Base-by-base conservation (phyloP, 2,113 vertebrate species). In the Panthera uncia region DNA sequence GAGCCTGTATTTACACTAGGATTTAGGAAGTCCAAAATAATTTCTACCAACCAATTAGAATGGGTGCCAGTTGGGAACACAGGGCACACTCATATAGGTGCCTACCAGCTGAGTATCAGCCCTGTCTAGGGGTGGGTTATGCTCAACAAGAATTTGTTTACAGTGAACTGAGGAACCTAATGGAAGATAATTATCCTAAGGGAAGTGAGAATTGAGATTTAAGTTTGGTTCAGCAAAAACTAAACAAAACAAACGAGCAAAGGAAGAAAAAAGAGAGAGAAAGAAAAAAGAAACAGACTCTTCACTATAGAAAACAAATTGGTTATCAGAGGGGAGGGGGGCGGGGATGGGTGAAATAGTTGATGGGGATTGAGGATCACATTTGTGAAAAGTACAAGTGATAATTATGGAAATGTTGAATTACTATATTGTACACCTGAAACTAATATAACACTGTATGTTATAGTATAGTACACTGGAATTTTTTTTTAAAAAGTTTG, bases 81-180 rank as follows among this genome's bases (percentile, higher is more conserved):
- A 55, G 0, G n/a, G 38, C 7, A n/a, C 4, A 27, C 0, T 3
- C 41, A 80, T 1, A 0, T 0, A 55, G 48, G 36, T 9, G 41
- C 7, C 4, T 13, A 27, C 14, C 5, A 4, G 11, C 23, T 50
- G 38, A 78, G 23, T 29, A 5, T 69, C 61, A 84, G 48, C 4
- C 11, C 21, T 71, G 41, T 65, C 31, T 68, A 8, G 25, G 73
- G 4, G 5, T 38, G 14, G 23, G 13, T 73, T 12, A 61, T 23
- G 41, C 4, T 2, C 57, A 85, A 29, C 2, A 52, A 14, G 33
- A 61, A 16, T 88, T 78, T 87, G 27, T 84, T 95, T 71, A 73
- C 45, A 55, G 41, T 55, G 48, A 89, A 76, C 45, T 36, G 29
- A 82, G 15, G 69, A 74, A 12, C 21, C 25, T 85, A 16, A 25